Base-by-base conservation (phyloP, 2,113 vertebrate genomes). In the Alexandromys fortis region DNA sequence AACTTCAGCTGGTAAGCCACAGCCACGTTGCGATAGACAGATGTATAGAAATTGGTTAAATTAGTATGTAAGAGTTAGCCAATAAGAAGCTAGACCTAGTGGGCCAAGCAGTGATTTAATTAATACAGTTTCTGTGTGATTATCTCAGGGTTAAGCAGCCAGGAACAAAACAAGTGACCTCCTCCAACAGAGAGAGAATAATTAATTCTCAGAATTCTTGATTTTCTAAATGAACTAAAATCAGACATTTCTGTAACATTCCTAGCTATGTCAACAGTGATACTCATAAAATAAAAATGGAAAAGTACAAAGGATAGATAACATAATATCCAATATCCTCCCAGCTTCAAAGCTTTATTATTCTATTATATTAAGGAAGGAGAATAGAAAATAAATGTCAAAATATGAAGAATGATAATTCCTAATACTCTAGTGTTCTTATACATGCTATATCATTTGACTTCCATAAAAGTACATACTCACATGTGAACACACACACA, bases 321-420 rank as follows among this genome's bases (percentile, higher is more conserved):
- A 91, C 7, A 94, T 72, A n/a, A 61, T 58, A 11, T 42, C 79
- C 30, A 73, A 42, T 33, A 6, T 52, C 26, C 45, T 79, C n/a
- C 61, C 6, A 83, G 65, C 7, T 72, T 17, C 4, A 55, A 86
- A 72, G 38, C 73, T 90, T 90, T 94, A 91, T 88, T 92, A 89
- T 89, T 93, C 63, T 93, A 91, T 83, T 96, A 81, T 61, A 75
- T 92, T 68, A 87, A 81, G 26, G 58, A 58, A 21, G 72, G 45
- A 94, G 24, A 81, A 92, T 72, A 9, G 58, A 38, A 94, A 92
- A 91, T 92, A 90, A 96, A 95, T 75, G 42, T 89, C 87, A 92
- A 96, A 95, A 95, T 19, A 78, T 86, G 16, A 91, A 90, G 38
- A 88, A 92, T 65, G 82, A 55, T 24, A 82, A 47, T 78, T 21